Percentiles rank a stretch among this genome's conserved stretches.
Evolutionary conservation across 2,113 vertebrate species (phyloP).

Genomic region (Pseudonaja textilis): DNA sequence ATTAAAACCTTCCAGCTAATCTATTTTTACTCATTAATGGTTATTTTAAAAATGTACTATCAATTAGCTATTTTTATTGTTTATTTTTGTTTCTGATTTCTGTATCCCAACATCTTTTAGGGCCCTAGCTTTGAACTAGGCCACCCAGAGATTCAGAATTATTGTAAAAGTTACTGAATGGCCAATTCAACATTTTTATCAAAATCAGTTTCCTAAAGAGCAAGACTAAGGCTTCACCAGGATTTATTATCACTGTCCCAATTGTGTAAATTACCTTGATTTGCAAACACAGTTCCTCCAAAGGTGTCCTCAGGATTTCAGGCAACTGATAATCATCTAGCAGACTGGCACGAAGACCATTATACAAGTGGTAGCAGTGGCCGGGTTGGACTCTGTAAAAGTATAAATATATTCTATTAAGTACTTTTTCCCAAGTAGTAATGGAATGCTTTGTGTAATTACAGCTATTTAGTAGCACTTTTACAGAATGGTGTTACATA

Average conservation of each 20-base stretch:
- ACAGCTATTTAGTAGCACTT: not conserved
- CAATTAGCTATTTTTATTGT: not conserved
- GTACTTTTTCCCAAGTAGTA: accelerated
- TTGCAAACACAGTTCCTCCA: constrained; percentile 96
- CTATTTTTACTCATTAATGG: not conserved
- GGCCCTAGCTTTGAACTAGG: not conserved
- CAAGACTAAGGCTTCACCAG: not conserved
- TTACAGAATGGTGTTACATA: not conserved
- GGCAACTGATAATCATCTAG: constrained; percentile 93
- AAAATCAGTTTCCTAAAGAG: not conserved
- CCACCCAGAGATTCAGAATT: not conserved
- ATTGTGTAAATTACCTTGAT: constrained; percentile 82
- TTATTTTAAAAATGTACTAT: not conserved
- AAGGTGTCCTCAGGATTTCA: constrained; percentile 92
- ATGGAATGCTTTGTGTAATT: not conserved
- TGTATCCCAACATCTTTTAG: not conserved
- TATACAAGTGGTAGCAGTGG: constrained; percentile 95
- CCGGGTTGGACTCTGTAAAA: constrained; percentile 88
- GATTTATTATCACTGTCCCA: not conserved
- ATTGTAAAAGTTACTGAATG: not conserved
- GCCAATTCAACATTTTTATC: not conserved
- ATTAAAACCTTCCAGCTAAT: not conserved
- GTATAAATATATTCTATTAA: not conserved
- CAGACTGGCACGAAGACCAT: constrained; percentile 87
- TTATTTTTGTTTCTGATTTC: not conserved